Conservation (phyloP, 1,140 invertebrate species). For the Caenorhabditis remanei region DNA sequence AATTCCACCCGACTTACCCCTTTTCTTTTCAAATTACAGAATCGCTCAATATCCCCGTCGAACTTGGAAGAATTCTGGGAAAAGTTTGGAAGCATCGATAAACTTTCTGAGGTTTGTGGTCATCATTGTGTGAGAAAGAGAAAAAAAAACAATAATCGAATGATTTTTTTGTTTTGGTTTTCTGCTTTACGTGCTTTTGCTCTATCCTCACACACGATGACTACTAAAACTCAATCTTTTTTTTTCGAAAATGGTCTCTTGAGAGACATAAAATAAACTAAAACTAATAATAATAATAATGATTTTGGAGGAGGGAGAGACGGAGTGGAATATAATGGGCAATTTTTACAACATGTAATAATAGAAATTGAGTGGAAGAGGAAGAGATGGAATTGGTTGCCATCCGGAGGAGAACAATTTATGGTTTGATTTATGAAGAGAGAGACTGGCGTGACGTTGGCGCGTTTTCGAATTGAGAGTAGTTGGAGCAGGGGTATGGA, state of each 20-base stretch:
- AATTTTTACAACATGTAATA: constrained; percentile 47
- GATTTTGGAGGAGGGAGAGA: constrained; percentile 28
- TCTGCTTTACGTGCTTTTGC: background rate
- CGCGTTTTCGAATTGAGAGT: constrained; percentile 16
- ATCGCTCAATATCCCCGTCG: background rate
- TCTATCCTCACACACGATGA: background rate
- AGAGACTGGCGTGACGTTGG: background rate
- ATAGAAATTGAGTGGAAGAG: background rate
- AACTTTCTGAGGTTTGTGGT: background rate
- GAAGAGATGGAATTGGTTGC: constrained; percentile 58
- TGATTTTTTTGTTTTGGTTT: background rate
- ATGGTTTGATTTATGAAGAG: constrained; percentile 49
- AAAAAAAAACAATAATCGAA: background rate
- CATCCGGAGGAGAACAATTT: constrained; percentile 47
- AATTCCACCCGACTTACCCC: background rate
- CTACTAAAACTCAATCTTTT: background rate
- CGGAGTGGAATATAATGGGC: background rate
- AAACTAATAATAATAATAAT: background rate
- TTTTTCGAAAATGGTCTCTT: background rate
- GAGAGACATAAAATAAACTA: background rate
- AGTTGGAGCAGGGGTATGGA: too few relatives aligned
- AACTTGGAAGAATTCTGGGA: constrained; percentile 3
- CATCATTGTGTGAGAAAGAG: background rate
- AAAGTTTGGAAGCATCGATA: constrained; percentile 26
- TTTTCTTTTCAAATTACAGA: constrained; percentile 2